phyloP scores from a whole-genome alignment of 1,140 invertebrate species.

The Drosophila rhopaloa region DNA sequence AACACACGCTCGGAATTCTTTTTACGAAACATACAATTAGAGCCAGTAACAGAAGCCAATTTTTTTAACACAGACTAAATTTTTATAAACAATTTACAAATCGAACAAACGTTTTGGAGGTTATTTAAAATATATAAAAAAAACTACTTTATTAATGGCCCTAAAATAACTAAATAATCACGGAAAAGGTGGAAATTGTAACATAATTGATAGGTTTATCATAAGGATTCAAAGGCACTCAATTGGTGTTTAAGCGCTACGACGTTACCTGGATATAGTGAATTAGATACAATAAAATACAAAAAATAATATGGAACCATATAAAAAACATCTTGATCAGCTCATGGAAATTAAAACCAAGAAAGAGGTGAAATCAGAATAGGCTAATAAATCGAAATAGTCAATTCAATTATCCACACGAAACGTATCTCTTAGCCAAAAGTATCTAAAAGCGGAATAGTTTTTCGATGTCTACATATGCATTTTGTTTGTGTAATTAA shows the following conservation, averaged over 20 bases:
- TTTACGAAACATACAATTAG: not conserved
- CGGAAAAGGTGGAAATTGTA: not conserved
- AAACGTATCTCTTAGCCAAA: constrained; percentile 1
- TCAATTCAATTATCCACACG: not conserved
- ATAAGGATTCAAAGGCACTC: constrained; percentile 2
- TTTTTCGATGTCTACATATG: constrained; percentile 29
- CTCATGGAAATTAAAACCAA: not conserved
- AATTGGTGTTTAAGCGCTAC: constrained; percentile 39
- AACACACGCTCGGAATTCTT: not conserved
- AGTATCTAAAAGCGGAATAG: not conserved
- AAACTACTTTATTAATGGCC: constrained; percentile 2
- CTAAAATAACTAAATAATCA: not conserved
- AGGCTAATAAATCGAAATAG: not conserved
- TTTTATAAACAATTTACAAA: constrained; percentile 55
- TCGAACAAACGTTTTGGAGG: constrained; percentile 40
- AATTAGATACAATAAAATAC: constrained; percentile 21
- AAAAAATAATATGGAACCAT: not conserved
- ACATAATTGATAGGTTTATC: not conserved
- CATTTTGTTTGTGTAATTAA: constrained; percentile 18
- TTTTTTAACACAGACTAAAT: constrained; percentile 10
- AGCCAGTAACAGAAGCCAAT: constrained; percentile 3
- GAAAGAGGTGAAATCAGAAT: constrained; percentile 25
- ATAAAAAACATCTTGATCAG: not conserved
- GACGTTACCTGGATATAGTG: constrained; percentile 46
- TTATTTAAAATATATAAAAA: constrained; percentile 21